These are phyloP conservation scores for Phalacrocorax pelagicus DNA, from an alignment of 2,113 vertebrate genomes.

Conservation along the genomic window DNA sequence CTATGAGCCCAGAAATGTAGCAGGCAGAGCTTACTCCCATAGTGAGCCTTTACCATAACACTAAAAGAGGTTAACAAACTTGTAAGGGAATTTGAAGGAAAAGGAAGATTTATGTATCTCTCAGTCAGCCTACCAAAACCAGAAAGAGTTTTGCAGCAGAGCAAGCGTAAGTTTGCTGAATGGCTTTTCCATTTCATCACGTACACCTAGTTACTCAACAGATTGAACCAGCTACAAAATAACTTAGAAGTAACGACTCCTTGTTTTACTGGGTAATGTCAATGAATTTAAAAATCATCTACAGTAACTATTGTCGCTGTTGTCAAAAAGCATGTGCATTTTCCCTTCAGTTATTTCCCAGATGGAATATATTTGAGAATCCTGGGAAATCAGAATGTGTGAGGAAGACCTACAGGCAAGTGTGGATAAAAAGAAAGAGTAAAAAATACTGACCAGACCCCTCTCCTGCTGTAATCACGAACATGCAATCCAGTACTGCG, in stretches of 20 bases:
- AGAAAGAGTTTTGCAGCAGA: background rate
- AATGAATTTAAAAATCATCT: background rate
- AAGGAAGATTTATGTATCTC: background rate
- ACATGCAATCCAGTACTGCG: background rate
- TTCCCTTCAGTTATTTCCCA: background rate
- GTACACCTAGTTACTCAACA: background rate
- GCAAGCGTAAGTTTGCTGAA: background rate
- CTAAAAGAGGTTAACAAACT: background rate
- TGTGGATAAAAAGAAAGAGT: background rate
- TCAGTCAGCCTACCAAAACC: background rate
- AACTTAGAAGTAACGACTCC: background rate
- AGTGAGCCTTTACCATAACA: background rate
- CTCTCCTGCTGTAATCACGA: background rate
- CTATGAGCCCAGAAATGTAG: background rate
- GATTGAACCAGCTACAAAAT: background rate
- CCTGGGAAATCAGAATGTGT: accelerated
- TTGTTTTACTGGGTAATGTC: background rate
- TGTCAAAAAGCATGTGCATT: background rate
- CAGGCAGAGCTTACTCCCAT: background rate
- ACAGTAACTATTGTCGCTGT: background rate
- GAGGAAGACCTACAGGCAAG: background rate
- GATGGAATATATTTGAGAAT: background rate
- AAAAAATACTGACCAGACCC: background rate
- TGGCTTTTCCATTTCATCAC: background rate
- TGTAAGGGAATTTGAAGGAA: background rate